Percentiles rank a stretch among this genome's conserved stretches.
phyloP scores from a whole-genome alignment of 2,113 vertebrate genomes.

The Panurus biarmicus region DNA sequence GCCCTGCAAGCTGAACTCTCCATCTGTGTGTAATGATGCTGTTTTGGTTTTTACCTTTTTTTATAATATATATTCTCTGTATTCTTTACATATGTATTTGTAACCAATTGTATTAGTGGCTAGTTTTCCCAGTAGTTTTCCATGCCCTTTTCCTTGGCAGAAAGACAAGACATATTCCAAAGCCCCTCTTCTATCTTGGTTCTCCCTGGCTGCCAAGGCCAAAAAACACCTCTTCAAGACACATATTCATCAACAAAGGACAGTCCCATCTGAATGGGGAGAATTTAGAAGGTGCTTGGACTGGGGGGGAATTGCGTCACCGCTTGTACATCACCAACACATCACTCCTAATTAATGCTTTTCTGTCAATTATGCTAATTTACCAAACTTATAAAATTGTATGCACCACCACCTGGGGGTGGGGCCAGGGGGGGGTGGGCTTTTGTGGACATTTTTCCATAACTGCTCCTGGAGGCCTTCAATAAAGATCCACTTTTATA shows the following conservation, averaged over 20 bases:
- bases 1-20: background rate
- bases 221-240: background rate
- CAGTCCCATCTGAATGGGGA: background rate
- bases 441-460: background rate
- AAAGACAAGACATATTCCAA: background rate
- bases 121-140: background rate
- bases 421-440: fast-evolving
- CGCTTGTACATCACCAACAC: background rate
- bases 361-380: background rate
- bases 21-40: background rate
- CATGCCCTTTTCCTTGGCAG: background rate
- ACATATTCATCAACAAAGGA: background rate
- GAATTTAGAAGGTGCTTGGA: background rate
- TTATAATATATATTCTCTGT: background rate
- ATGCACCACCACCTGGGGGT: too few relatives aligned
- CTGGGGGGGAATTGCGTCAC: background rate
- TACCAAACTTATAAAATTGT: background rate
- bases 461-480: background rate
- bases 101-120: too few relatives aligned
- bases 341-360: background rate
- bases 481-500: background rate
- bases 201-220: too few relatives aligned
- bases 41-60: background rate
- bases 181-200: background rate
- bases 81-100: background rate